Evolutionary conservation across 2,113 vertebrate genomes (phyloP).

Genomic region (Phylloscopus trochilus): DNA sequence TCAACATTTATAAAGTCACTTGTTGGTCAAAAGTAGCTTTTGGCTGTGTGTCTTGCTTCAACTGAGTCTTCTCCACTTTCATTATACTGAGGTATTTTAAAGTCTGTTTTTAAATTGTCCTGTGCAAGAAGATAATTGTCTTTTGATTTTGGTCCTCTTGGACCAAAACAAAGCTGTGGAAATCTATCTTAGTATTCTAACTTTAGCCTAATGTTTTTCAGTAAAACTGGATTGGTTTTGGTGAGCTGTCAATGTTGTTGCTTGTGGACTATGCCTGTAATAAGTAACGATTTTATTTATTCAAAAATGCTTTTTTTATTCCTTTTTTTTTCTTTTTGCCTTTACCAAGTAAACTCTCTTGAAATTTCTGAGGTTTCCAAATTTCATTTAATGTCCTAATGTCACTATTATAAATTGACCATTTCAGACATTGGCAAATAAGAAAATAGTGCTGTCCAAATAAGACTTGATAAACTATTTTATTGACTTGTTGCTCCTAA

Average conservation of each 20-base stretch:
- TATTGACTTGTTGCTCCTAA: background rate
- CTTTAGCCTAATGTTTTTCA: background rate
- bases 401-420: background rate
- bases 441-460: background rate
- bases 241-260: background rate
- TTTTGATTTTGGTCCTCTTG: background rate
- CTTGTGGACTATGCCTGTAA: background rate
- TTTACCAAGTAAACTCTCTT: background rate
- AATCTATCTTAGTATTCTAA: background rate
- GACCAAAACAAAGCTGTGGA: background rate
- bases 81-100: background rate
- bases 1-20: background rate
- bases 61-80: background rate
- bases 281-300: background rate
- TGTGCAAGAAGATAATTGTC: background rate
- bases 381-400: background rate
- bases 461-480: background rate
- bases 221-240: background rate
- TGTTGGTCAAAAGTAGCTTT: background rate
- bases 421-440: background rate
- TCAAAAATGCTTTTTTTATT: background rate
- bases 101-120: background rate
- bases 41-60: background rate
- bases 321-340: background rate
- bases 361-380: background rate